A percentile compares a stretch with the other conserved stretches of the same genome.
These are phyloP conservation scores for Dysdera silvatica DNA, from an alignment of 1,140 invertebrate genomes.

Conservation along the genomic window DNA sequence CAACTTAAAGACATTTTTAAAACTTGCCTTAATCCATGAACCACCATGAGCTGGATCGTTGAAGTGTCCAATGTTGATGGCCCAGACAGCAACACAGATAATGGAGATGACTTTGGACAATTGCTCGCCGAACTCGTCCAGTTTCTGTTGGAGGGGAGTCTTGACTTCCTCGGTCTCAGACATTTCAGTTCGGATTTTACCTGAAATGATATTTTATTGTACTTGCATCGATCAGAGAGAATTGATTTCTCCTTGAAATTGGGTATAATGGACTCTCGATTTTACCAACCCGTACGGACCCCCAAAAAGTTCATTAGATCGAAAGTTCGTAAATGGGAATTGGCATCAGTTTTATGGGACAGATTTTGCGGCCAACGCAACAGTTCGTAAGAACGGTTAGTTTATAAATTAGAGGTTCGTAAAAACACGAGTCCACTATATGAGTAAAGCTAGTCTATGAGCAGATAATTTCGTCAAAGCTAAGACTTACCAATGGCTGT, in stretches of 20 bases:
- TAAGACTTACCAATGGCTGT: slow-evolving; percentile 81
- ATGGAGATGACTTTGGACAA: slow-evolving; percentile 99
- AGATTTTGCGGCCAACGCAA: too few relatives aligned
- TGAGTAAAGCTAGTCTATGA: too few relatives aligned
- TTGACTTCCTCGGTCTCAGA: slow-evolving; percentile 99
- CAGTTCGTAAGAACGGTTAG: too few relatives aligned
- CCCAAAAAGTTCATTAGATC: too few relatives aligned
- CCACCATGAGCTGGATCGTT: slow-evolving; percentile 99
- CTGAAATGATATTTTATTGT: too few relatives aligned
- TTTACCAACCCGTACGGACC: too few relatives aligned
- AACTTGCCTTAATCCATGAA: slow-evolving; percentile 84
- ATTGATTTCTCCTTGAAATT: background rate
- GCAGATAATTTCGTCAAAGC: too few relatives aligned
- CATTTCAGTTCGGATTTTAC: slow-evolving; percentile 99
- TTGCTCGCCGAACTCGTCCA: slow-evolving; percentile 99
- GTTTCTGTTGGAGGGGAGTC: slow-evolving; percentile 98
- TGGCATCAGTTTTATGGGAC: too few relatives aligned
- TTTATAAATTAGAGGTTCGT: too few relatives aligned
- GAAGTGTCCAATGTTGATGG: slow-evolving; percentile 99
- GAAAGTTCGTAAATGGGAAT: too few relatives aligned
- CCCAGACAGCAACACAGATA: slow-evolving; percentile 99
- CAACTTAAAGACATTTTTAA: slow-evolving; percentile 97
- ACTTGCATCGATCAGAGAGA: background rate
- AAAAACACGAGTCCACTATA: too few relatives aligned
- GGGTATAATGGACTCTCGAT: too few relatives aligned